Conservation (phyloP, 2,888 invertebrate species). For the Leucoma salicis region DNA sequence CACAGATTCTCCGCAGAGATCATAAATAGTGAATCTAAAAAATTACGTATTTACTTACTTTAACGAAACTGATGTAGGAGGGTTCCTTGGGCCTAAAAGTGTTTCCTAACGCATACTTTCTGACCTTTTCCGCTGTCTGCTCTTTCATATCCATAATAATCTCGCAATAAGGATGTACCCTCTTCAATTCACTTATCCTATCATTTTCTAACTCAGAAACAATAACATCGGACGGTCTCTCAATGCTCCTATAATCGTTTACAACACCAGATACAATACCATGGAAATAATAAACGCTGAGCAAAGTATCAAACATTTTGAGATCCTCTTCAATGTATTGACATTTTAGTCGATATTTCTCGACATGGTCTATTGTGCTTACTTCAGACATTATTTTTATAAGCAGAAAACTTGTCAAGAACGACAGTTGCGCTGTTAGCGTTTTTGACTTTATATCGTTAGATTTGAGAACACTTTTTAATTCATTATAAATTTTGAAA, state of each 20-base stretch:
- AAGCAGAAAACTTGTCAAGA: slow-evolving; percentile 79
- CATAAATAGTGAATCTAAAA: too few relatives aligned
- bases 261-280: slow-evolving; percentile 60
- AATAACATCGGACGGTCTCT: slow-evolving; percentile 46
- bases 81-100: slow-evolving; percentile 79
- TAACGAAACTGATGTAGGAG: slow-evolving; percentile 74
- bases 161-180: slow-evolving; percentile 72
- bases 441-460: slow-evolving; percentile 42
- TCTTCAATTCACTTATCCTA: slow-evolving; percentile 45
- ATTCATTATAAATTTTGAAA: slow-evolving; percentile 36
- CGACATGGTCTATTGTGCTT: slow-evolving; percentile 91
- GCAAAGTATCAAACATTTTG: slow-evolving; percentile 77
- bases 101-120: slow-evolving; percentile 77
- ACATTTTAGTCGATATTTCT: slow-evolving; percentile 88
- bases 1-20: too few relatives aligned
- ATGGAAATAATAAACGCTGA: slow-evolving; percentile 82
- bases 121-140: slow-evolving; percentile 52
- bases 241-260: slow-evolving; percentile 50
- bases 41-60: slow-evolving; percentile 68
- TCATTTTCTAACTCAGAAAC: slow-evolving; percentile 37
- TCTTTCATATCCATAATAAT: slow-evolving; percentile 63
- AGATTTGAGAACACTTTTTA: slow-evolving; percentile 27
- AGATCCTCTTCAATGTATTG: slow-evolving; percentile 87
- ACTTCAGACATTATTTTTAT: slow-evolving; percentile 83
- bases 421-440: slow-evolving; percentile 52